A percentile compares a stretch with the other conserved stretches of the same genome.
phyloP scores from a whole-genome alignment of 2,888 invertebrate genomes.

The Malthinus seriepunctatus region DNA sequence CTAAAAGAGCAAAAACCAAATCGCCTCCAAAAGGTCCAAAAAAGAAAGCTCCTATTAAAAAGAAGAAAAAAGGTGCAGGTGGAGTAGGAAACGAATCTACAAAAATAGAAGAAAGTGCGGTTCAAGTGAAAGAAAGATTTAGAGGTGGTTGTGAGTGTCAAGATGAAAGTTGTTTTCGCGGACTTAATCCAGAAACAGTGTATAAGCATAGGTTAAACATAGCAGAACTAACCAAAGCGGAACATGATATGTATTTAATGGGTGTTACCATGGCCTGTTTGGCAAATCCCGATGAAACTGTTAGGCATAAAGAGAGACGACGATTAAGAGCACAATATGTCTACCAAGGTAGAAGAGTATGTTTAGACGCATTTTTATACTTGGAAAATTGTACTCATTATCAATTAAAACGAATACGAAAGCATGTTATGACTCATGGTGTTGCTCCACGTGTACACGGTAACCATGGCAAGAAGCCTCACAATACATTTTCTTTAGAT shows the following conservation, averaged over 20 bases:
- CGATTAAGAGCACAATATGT: slow-evolving; percentile 75
- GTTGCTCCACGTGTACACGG: slow-evolving; percentile 79
- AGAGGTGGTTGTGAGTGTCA: slow-evolving; percentile 77
- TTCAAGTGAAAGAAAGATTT: slow-evolving; percentile 70
- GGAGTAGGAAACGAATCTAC: slow-evolving; percentile 62
- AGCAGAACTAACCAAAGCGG: slow-evolving; percentile 77
- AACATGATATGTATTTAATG: slow-evolving; percentile 85
- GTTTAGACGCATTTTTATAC: slow-evolving; percentile 77
- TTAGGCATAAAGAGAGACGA: slow-evolving; percentile 72
- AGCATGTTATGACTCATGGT: slow-evolving; percentile 78
- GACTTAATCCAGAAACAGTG: slow-evolving; percentile 74
- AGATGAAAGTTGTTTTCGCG: slow-evolving; percentile 74
- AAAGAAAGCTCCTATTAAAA: slow-evolving; percentile 54
- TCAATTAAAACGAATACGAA: slow-evolving; percentile 75
- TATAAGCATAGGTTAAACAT: slow-evolving; percentile 77
- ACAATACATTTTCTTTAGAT: slow-evolving; percentile 78
- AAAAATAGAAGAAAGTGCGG: slow-evolving; percentile 70
- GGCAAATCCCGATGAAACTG: slow-evolving; percentile 73
- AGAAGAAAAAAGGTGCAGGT: slow-evolving; percentile 55
- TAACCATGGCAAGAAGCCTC: slow-evolving; percentile 78
- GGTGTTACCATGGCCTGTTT: slow-evolving; percentile 83
- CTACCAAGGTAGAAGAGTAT: slow-evolving; percentile 76
- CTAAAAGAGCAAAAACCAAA: slow-evolving; percentile 40
- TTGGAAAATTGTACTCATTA: slow-evolving; percentile 80
- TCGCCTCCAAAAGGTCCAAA: slow-evolving; percentile 57